Conservation (phyloP, 2,888 invertebrate species). For the Colletes collaris region DNA sequence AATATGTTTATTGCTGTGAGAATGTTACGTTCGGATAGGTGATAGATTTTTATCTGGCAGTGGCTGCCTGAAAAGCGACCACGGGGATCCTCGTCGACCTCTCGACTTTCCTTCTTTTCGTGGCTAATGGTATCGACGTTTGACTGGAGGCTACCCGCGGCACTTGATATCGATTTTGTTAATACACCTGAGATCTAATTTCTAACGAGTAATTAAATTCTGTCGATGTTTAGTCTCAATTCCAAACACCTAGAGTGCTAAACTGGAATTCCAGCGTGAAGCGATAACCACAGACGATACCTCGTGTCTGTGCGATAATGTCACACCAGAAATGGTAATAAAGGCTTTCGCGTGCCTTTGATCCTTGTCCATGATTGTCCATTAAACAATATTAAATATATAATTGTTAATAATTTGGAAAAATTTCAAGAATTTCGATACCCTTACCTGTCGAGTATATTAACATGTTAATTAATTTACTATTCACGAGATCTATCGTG, state of each 20-base stretch:
- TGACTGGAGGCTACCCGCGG: background rate
- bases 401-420: too few species aligned
- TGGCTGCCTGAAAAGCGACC: constrained; percentile 35
- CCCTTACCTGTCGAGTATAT: too few species aligned
- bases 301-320: too few species aligned
- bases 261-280: too few species aligned
- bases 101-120: constrained; percentile 11
- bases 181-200: too few species aligned
- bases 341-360: too few species aligned
- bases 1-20: constrained; percentile 82
- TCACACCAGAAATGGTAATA: too few species aligned
- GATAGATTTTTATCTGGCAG: constrained; percentile 74
- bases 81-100: constrained; percentile 6
- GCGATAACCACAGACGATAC: too few species aligned
- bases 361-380: too few species aligned
- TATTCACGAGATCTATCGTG: background rate
- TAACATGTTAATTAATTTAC: background rate
- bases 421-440: background rate
- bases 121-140: constrained; percentile 13
- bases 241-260: too few species aligned
- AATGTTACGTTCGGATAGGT: constrained; percentile 73
- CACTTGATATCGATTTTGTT: background rate
- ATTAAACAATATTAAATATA: background rate
- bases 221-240: too few species aligned
- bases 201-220: too few species aligned